These are phyloP conservation scores for Bergia sp. DNA, from an alignment of 92 coral and sea anemone species.

Conservation along the genomic window DNA sequence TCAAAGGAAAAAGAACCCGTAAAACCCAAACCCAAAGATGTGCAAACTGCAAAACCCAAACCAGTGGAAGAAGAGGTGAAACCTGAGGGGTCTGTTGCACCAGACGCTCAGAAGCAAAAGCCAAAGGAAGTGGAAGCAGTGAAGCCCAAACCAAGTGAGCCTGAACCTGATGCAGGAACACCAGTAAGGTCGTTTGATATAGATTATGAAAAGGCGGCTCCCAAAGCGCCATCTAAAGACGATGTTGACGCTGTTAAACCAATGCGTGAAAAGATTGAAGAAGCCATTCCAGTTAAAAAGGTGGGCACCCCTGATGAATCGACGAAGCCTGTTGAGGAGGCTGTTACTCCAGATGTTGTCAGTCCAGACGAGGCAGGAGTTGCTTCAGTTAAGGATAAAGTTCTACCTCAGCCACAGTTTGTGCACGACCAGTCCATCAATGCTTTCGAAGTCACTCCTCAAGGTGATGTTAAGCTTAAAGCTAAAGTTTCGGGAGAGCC, in stretches of 20 bases:
- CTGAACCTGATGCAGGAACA: slow-evolving; percentile 43
- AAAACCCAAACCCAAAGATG: background rate
- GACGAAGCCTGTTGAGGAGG: slow-evolving; percentile 31
- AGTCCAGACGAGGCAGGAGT: slow-evolving; percentile 26
- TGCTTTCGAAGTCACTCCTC: slow-evolving; percentile 67
- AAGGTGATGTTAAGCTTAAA: slow-evolving; percentile 79
- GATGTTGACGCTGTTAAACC: slow-evolving; percentile 17
- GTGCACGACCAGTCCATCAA: slow-evolving; percentile 56
- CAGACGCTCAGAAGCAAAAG: background rate
- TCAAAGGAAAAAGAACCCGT: background rate
- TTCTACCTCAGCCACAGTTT: slow-evolving; percentile 65
- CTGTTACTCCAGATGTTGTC: slow-evolving; percentile 32
- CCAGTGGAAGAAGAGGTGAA: background rate
- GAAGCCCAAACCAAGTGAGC: background rate
- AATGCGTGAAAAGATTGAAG: slow-evolving; percentile 33
- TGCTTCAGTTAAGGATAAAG: slow-evolving; percentile 13
- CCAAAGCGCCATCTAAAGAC: slow-evolving; percentile 43
- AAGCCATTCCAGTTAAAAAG: background rate
- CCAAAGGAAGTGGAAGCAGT: background rate
- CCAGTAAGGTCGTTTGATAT: slow-evolving; percentile 56
- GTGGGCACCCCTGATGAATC: slow-evolving; percentile 3
- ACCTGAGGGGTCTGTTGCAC: background rate
- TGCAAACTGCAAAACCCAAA: background rate
- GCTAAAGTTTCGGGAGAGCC: slow-evolving; percentile 77
- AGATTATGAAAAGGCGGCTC: slow-evolving; percentile 52